Base-by-base conservation (phyloP, 2,888 invertebrate genomes). In the Cataglyphis livida region DNA sequence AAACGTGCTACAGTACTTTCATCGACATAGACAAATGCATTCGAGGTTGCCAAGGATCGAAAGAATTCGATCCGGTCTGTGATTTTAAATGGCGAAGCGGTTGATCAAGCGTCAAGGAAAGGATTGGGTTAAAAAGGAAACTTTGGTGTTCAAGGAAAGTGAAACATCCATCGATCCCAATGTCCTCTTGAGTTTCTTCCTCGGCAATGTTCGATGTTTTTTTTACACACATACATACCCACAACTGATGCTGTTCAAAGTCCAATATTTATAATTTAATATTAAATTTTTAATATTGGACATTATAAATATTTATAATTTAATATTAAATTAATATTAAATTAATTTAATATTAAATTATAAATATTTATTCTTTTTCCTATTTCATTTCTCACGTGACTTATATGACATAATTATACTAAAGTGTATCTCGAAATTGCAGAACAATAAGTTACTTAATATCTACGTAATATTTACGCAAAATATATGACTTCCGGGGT, bases 161-260 rank as follows among this genome's bases (percentile, higher is more conserved):
- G 78, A 78, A 78, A 78, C 44, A 71, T 18, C 44, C 35, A 71
- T 79, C 78, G 71, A 71, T 79, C 78, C 70, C 70, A 41, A 54
- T 44, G 32, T 18, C 18, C 70, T 59, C 59, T 71, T 59, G 78
- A 35, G 32, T 18, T 35, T 61, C 59, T 32, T 6, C n/a, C 7
- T 54, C 41, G 21, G 35, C 48, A 25, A 62, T 15, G 21, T 54
- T 70, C 57, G 12, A 25, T 12, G 70, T 59, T 71, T 79, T 59
- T 78, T 79, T 7, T n/a, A 51, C 48, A 48, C 18, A 48, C 18
- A 18, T 5, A 18, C 18, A 0, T 18, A 18, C 18, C 1, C 6
- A 75, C 32, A 78, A 59, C 12, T 28, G 7, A 18, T 28, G 21
- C 38, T 57, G 68, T n/a, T 59, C 57, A 2, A 70, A 70, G 78